Conservation (phyloP, 2,797 vertebrate genomes). For the Lepus townsendii region DNA sequence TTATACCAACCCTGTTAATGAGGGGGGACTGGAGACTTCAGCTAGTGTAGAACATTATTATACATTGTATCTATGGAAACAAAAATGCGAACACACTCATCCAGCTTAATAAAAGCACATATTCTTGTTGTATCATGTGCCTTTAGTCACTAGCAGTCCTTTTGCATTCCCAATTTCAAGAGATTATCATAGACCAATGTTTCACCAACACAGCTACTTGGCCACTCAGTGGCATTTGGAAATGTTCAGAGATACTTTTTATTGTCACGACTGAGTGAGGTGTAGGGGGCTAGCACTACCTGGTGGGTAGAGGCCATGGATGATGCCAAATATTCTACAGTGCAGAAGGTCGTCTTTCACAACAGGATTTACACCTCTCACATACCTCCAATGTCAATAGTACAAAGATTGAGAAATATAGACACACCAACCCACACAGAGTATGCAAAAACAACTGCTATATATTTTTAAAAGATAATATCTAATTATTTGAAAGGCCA, state of each 20-base stretch:
- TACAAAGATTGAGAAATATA: not conserved
- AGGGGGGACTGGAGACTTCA: not conserved
- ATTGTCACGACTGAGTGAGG: not conserved
- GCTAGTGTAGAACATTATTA: not conserved
- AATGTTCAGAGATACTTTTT: not conserved
- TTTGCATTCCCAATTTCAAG: not conserved
- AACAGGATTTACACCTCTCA: not conserved
- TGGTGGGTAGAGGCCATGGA: not conserved
- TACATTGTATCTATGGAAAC: not conserved
- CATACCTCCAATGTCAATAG: not conserved
- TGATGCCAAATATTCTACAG: not conserved
- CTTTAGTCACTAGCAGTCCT: not conserved
- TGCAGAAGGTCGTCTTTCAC: not conserved
- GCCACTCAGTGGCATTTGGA: not conserved
- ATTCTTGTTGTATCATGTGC: not conserved
- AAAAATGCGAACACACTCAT: not conserved
- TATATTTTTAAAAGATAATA: no score
- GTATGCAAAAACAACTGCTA: not conserved
- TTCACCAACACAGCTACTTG: not conserved
- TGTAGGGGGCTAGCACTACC: not conserved
- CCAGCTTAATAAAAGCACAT: not conserved
- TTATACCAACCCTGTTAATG: not conserved
- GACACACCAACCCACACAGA: fast-evolving
- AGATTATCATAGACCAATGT: not conserved
- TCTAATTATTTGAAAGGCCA: no score